A percentile compares a stretch with the other conserved stretches of the same genome.
phyloP scores from a whole-genome alignment of 2,797 vertebrate genomes.

The Poecilia velifera region DNA sequence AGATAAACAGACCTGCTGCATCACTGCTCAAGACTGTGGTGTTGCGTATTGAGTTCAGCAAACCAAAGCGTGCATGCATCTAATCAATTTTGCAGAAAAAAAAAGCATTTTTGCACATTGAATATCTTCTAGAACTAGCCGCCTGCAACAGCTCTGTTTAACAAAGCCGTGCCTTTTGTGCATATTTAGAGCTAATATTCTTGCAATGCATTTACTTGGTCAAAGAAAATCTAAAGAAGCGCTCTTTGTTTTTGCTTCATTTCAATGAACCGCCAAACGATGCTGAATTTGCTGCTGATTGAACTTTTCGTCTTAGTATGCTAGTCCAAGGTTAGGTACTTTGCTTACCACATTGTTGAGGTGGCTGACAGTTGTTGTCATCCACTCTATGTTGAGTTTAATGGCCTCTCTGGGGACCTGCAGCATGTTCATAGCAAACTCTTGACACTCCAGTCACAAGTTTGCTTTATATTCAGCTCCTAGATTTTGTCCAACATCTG shows the following conservation, averaged over 20 bases:
- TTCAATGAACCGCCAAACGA: conserved; percentile 3
- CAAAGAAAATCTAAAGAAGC: background rate
- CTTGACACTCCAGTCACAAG: conserved; percentile 40
- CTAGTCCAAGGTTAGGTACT: conserved; percentile 36
- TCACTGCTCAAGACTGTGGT: conserved; percentile 35
- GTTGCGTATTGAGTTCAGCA: background rate
- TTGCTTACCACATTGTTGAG: conserved; percentile 54
- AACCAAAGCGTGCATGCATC: background rate
- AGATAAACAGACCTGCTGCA: conserved; percentile 53
- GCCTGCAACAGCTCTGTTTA: background rate
- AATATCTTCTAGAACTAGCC: background rate
- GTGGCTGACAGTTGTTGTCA: conserved; percentile 45
- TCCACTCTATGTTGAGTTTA: conserved; percentile 37
- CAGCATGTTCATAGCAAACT: conserved; percentile 38
- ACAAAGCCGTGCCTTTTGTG: background rate
- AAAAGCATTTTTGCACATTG: background rate
- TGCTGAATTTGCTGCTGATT: conserved; percentile 25
- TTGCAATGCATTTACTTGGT: conserved; percentile 12
- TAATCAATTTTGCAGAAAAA: background rate
- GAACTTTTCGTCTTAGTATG: conserved; percentile 35
- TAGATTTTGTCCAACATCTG: conserved; percentile 27
- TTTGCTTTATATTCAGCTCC: conserved; percentile 23
- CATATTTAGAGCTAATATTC: background rate
- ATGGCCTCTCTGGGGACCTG: conserved; percentile 28
- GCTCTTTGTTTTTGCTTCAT: conserved; percentile 13